Evolutionary conservation across 2,113 vertebrate species (phyloP), one percentile per base, ranked within the genome.

Genomic region (Eptesicus fuscus): DNA sequence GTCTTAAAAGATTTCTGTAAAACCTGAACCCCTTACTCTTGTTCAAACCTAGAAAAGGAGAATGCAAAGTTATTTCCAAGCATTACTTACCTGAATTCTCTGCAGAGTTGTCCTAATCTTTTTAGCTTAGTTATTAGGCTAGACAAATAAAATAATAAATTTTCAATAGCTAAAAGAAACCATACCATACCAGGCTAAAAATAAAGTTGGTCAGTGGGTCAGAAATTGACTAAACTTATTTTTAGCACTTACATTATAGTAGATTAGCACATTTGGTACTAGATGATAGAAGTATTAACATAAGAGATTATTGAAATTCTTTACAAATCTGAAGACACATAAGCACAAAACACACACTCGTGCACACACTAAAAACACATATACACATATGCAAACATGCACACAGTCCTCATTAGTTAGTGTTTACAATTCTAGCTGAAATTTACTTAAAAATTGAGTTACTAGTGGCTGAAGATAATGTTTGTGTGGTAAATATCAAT

Each of bases 381-480:
- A 63, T 18, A 69, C 2, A 70, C 9, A 73, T 42, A 83, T 42
- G 23, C 6, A 69, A 25, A 63, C 11, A 71, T 11, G 14, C 30
- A 42, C 1, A 1, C 1, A 53, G 1, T 4, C 28, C 88, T 84
- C 35, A 42, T 42, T 84, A 30, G 40, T 59, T 88, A 80, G 28
- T 51, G 10, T 84, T 95, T 79, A 94, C 85, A 93, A 44, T 17
- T 67, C 32, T 79, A 93, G 2, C 37, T 84, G 37, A 88, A 92
- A 37, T 86, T 42, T 30, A n/a, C 51, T 92, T 53, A 59, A 3
- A 71, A 93, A 94, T 30, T 85, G 42, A 56, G 23, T 47, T 78
- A 51, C 17, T 91, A 2, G 18, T 53, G 47, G 25, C 30, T 83
- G 17, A 4, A 79, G 30, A 61, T 32, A 44, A 76, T 61, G 42